Base-by-base conservation (phyloP, 2,797 vertebrate species). In the Pseudochirops corinnae region DNA sequence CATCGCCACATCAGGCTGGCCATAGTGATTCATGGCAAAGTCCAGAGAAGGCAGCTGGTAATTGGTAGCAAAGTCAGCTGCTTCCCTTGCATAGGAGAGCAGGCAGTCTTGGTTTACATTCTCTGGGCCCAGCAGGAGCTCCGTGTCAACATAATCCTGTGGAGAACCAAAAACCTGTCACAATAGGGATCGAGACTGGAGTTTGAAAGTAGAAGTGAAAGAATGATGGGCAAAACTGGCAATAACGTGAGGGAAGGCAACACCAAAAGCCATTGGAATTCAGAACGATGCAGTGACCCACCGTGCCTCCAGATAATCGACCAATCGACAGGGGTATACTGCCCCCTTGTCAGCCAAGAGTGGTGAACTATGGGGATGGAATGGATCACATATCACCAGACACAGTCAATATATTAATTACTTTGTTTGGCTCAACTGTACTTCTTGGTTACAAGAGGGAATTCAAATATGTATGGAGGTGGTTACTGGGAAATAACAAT, bases 1-100 rank as follows among this genome's bases (percentile, higher is more conserved):
- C 99, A 99, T 99, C 53, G 99, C 99, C 95, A 99, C 99, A 29
- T 99, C 99, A 7, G 99, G 99, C 98, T 99, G 99, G 92, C 99
- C 99, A 0, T 99, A 99, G 98, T 99, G 99, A 98, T 99, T 99
- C 96, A 99, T 99, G 97, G 99, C 99, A 96, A 99, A 99, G 98
- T 99, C 99, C 97, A 99, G 98, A 0, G 99, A 99, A 24, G 99
- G 99, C 97, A 99, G 99, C 97, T 99, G 99, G 98, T 99, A 99
- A 97, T 99, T 99, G 94, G 99, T 99, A 98, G 99, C 99, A 94
- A 99, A 99, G 98, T 99, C 99, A 53, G 99, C 99, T 58, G 99
- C 99, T 98, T 99, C 99, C 10, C 99, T 99, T 95, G 99, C 99
- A 0, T 99, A 99, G 97, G 99, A 99, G 53, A 99, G 99, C 95